A percentile compares a stretch with the other conserved stretches of the same genome.
Evolutionary conservation across 2,797 vertebrate species (phyloP).

Genomic region (Macrochelys suwanniensis): DNA sequence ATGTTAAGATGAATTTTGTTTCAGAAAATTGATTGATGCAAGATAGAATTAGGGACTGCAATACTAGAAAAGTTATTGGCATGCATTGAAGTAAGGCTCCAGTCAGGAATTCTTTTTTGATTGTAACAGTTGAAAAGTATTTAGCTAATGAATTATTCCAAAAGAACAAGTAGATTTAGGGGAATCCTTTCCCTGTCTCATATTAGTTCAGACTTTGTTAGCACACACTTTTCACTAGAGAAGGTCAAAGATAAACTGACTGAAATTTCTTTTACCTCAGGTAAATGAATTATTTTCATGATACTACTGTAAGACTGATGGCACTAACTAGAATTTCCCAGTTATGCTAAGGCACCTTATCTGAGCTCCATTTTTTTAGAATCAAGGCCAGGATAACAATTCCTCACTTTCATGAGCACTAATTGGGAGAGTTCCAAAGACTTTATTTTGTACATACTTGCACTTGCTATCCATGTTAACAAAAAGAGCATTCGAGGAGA

Average conservation of each 20-base stretch:
- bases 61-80: neutral
- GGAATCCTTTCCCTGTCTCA: constrained; percentile 41
- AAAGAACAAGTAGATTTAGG: constrained; percentile 32
- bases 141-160: constrained; percentile 62
- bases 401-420: neutral
- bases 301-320: neutral
- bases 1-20: constrained; percentile 8
- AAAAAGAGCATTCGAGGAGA: neutral
- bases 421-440: neutral
- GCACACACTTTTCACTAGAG: constrained; percentile 23
- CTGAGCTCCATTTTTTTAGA: neutral
- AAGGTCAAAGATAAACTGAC: constrained; percentile 5
- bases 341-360: neutral
- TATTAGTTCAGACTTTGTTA: constrained; percentile 18
- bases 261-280: neutral
- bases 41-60: constrained; percentile 28
- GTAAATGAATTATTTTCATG: neutral
- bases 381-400: neutral
- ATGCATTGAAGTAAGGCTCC: constrained; percentile 32
- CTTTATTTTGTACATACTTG: neutral
- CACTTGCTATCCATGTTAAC: neutral
- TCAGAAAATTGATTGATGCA: neutral
- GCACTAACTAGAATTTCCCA: neutral
- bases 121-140: constrained; percentile 30
- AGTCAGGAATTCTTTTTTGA: constrained; percentile 31